Evolutionary conservation across 2,888 invertebrate species (phyloP).

Genomic region (Agrotis clavis): DNA sequence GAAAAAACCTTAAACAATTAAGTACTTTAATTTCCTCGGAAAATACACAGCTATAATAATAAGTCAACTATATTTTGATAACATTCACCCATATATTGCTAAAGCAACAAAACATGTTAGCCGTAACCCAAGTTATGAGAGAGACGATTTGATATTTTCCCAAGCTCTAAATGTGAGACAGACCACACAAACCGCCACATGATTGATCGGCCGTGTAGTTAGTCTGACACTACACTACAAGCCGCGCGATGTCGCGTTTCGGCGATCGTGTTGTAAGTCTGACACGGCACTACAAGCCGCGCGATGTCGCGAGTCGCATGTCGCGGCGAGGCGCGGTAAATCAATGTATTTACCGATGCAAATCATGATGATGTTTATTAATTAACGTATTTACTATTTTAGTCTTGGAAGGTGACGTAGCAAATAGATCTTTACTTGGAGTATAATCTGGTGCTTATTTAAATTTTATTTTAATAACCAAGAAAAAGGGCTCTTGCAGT

Average conservation of each 20-base stretch:
- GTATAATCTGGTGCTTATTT: too few relatives aligned
- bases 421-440: background rate
- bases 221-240: constrained; percentile 43
- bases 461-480: too few relatives aligned
- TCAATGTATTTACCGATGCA: constrained; percentile 37
- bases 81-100: background rate
- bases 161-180: constrained; percentile 53
- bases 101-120: background rate
- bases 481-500: background rate
- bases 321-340: constrained; percentile 40
- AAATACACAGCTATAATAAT: background rate
- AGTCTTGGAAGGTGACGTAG: background rate
- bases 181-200: constrained; percentile 63
- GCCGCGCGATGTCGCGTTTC: constrained; percentile 45
- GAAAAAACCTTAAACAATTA: too few relatives aligned
- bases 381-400: constrained; percentile 19
- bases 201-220: constrained; percentile 57
- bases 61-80: background rate
- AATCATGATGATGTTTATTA: constrained; percentile 38
- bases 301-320: constrained; percentile 41
- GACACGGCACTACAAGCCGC: constrained; percentile 40
- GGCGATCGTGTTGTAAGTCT: constrained; percentile 42
- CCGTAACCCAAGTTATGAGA: constrained; percentile 28
- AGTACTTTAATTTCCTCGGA: too few relatives aligned
- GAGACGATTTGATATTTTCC: constrained; percentile 48